Evolutionary conservation across 2,888 invertebrate genomes (phyloP).

Genomic region (Drosophila prolongata): DNA sequence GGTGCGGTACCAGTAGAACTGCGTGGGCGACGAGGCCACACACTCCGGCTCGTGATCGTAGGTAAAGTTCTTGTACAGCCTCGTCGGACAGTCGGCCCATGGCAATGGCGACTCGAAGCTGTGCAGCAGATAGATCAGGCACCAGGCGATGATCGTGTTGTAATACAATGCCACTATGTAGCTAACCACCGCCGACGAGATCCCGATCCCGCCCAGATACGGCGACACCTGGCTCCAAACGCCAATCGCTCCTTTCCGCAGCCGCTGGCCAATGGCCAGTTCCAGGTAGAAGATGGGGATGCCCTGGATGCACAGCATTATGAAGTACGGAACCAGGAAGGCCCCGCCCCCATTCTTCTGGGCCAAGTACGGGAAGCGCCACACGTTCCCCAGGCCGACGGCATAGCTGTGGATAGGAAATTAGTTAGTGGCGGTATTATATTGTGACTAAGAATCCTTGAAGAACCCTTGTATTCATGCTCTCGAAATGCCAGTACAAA

Average conservation of each 20-base stretch:
- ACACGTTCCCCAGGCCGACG: constrained; percentile 97
- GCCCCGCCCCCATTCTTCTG: constrained; percentile 98
- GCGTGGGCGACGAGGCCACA: constrained; percentile 93
- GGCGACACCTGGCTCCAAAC: constrained; percentile 97
- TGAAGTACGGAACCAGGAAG: constrained; percentile 98
- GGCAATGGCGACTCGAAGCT: constrained; percentile 96
- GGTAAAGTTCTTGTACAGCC: constrained; percentile 91
- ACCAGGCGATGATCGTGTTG: constrained; percentile 99
- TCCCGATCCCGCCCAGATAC: constrained; percentile 94
- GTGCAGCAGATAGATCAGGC: constrained; percentile 96
- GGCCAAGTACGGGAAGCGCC: constrained; percentile 97
- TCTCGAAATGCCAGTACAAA: too few relatives aligned
- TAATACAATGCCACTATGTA: constrained; percentile 98
- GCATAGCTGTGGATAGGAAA: constrained; percentile 87
- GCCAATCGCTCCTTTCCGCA: constrained; percentile 96
- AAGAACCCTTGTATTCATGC: too few relatives aligned
- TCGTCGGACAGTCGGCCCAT: constrained; percentile 96
- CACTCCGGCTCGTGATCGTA: constrained; percentile 93
- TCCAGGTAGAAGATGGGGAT: constrained; percentile 98
- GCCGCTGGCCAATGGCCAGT: constrained; percentile 96
- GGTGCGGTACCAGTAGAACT: constrained; percentile 97
- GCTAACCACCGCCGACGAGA: constrained; percentile 97
- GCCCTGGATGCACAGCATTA: constrained; percentile 97
- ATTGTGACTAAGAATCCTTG: too few relatives aligned
- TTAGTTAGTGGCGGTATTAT: background rate